Evolutionary conservation across 2,797 vertebrate genomes (phyloP), one percentile per base, ranked within the genome.

Genomic region (Zenarchopterus dispar): DNA sequence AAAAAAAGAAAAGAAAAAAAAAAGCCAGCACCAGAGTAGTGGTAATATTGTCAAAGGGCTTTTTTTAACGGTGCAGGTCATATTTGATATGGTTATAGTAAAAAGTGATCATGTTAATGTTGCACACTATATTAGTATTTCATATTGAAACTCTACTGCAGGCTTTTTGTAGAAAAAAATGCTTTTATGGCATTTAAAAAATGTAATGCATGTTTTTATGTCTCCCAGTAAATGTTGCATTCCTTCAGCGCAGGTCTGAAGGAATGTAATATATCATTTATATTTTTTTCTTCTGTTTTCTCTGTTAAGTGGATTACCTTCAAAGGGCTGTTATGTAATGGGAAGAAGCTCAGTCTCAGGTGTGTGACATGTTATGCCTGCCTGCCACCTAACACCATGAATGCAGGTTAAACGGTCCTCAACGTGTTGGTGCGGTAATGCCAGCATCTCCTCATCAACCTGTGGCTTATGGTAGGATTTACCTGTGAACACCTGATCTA

Each of bases 61-160:
- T 50, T 75, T 63, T 57, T 52, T 23, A 3, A 28, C 36, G 39
- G 39, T 41, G 26, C 62, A 62, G 47, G 23, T 72, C 9, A 52
- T 50, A 56, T 56, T 26, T 47, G 39, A 18, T 7, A 21, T 23
- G 8, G 16, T 31, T 17, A 45, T 33, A 67, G 51, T 22, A 19
- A 42, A 39, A 67, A 2, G 19, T 10, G 23, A 33, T 24, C 52
- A 51, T 52, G 68, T 57, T 6, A 33, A 61, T 53, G 77, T 62
- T 79, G 63, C 71, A 78, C 64, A 39, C 23, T 65, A 22, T 81
- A 68, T 42, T 80, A 85, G 84, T 89, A 78, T 89, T 89, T 89
- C 87, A 89, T 87, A 89, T 84, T 89, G 87, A 87, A 88, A 82
- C 43, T 56, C 33, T 42, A 61, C 55, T 51, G 39, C 31, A 58